Evolutionary conservation across 1,140 invertebrate species (phyloP), one percentile per base, ranked within the genome.

Genomic region (Chironomus tepperi): DNA sequence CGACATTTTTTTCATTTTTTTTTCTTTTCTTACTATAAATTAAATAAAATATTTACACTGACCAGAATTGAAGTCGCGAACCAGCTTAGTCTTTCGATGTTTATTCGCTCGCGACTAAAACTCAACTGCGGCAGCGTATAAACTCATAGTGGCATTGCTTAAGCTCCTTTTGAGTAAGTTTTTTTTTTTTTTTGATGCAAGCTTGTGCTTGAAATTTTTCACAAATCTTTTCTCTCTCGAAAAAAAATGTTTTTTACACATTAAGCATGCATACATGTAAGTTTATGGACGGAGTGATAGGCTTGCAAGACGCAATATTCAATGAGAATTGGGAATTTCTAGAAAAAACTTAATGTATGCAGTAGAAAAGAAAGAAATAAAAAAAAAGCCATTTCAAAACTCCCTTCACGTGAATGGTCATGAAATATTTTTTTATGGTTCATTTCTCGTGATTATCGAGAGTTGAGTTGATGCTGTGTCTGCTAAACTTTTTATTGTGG

Each of bases 91-190:
- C 19, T 70, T 57, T 19, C 16, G 10, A 70, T 70, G 65, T 70
- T 70, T 21, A 70, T 21, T 70, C 65, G 65, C 65, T 70, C 65
- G 65, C 65, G 65, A 70, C 65, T 70, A 19, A 70, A 70, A 18
- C 65, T 19, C 65, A 21, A 70, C 65, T 70, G 65, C 65, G 65
- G n/a, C 12, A 12, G 15, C 10, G n/a, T n/a, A 57, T 15, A 57
- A 57, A n/a, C 12, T 57, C 47, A n/a, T 57, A 57, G 12, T 57
- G 47, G 47, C 12, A 57, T 12, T 57, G 47, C 47, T 57, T 57
- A 57, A 57, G n/a, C 47, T 57, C 47, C 47, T 57, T 57, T 70
- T 6, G 65, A 19, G 16, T 70, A 19, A 16, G 16, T 70, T n/a
- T 16, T 67, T 10, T 16, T 16, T n/a, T n/a, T n/a, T n/a, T n/a